Conservation (phyloP, 2,797 vertebrate species). For the Acanthis flammea region DNA sequence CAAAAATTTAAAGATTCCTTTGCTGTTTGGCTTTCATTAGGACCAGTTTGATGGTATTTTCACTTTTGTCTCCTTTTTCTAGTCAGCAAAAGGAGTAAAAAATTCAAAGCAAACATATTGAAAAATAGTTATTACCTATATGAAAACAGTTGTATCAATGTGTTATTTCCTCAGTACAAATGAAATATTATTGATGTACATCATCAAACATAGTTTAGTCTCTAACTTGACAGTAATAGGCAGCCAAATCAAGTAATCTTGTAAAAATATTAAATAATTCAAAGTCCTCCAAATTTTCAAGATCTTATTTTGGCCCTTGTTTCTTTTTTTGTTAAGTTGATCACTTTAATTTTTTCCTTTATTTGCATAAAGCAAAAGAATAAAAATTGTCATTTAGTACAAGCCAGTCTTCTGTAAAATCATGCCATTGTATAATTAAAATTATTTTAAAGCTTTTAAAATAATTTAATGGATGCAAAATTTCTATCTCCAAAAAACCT, state of each 20-base stretch:
- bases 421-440: background rate
- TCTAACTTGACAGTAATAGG: background rate
- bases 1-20: background rate
- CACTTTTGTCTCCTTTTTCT: background rate
- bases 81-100: background rate
- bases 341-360: background rate
- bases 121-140: background rate
- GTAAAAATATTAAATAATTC: background rate
- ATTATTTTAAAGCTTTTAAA: background rate
- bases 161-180: background rate
- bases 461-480: background rate
- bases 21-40: background rate
- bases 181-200: background rate
- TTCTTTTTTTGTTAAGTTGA: background rate
- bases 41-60: background rate
- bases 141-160: background rate
- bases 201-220: background rate
- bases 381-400: background rate
- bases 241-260: background rate
- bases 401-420: background rate
- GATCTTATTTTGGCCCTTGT: background rate
- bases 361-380: background rate
- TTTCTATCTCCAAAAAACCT: background rate
- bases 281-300: background rate
- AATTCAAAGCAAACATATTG: background rate